A percentile compares a stretch with the other conserved stretches of the same genome.
Conservation (phyloP, 2,797 vertebrate species). For the Rhynchotus rufescens region DNA sequence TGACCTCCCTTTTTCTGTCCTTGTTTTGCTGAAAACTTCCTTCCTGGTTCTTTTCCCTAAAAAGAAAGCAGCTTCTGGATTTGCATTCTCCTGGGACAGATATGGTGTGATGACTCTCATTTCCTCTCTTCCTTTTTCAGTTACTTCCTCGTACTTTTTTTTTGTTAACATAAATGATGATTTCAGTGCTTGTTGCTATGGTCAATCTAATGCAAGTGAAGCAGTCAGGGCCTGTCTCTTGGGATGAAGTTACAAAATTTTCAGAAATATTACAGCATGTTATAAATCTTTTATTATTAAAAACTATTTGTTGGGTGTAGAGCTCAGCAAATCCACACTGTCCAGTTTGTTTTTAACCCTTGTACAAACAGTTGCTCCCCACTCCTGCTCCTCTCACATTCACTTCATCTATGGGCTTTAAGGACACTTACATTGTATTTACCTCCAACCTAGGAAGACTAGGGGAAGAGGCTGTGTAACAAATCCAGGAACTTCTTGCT, state of each 20-base stretch:
- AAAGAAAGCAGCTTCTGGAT: slow-evolving; percentile 62
- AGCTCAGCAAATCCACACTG: background rate
- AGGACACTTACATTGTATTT: background rate
- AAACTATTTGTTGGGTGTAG: background rate
- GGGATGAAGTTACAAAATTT: background rate
- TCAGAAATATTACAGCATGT: background rate
- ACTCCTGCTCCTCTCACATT: background rate
- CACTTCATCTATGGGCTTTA: background rate
- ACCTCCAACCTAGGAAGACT: background rate
- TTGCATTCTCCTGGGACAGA: slow-evolving; percentile 44
- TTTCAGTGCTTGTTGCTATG: background rate
- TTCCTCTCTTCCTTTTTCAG: slow-evolving; percentile 24
- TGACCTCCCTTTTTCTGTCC: slow-evolving; percentile 43
- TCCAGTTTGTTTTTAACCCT: background rate
- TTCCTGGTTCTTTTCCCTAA: slow-evolving; percentile 61
- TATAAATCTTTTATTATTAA: background rate
- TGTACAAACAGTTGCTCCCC: background rate
- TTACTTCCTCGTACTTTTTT: background rate
- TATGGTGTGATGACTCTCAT: background rate
- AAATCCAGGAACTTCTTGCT: background rate
- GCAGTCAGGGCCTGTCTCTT: background rate
- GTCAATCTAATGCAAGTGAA: background rate
- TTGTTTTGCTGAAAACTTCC: slow-evolving; percentile 70
- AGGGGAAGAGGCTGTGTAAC: background rate
- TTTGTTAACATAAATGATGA: background rate